These are phyloP conservation scores for Drosophila suzukii DNA, from an alignment of 1,140 invertebrate species.

Conservation along the genomic window DNA sequence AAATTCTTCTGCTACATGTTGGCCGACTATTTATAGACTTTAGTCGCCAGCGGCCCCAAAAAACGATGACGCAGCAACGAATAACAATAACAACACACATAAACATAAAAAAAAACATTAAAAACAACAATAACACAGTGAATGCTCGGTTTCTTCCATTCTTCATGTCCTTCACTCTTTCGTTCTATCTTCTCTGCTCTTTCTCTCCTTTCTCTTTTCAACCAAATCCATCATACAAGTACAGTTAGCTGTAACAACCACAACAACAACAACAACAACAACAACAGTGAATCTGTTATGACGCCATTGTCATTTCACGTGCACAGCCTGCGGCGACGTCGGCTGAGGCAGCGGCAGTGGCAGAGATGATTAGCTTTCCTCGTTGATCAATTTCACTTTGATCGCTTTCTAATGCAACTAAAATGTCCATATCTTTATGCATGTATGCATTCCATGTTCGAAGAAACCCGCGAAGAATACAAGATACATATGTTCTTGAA, in stretches of 20 bases:
- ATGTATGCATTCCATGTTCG: not conserved
- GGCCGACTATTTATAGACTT: conserved; percentile 67
- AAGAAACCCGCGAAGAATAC: no score
- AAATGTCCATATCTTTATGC: not conserved
- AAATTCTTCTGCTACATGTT: conserved; percentile 67
- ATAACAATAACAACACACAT: conserved; percentile 30
- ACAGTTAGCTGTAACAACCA: conserved; percentile 39
- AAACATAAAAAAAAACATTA: conserved; percentile 29
- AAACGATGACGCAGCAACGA: conserved; percentile 68
- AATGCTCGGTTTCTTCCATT: conserved; percentile 24
- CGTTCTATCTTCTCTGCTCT: not conserved
- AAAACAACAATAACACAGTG: conserved; percentile 13
- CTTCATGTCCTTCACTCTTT: conserved; percentile 17
- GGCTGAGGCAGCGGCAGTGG: not conserved
- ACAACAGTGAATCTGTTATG: conserved; percentile 7
- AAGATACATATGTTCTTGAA: no score
- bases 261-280: conserved; percentile 20
- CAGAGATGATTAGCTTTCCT: conserved; percentile 21
- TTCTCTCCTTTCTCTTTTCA: conserved; percentile 4
- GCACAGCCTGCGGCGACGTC: conserved; percentile 10
- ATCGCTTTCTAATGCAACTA: conserved; percentile 18
- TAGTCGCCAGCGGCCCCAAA: conserved; percentile 38
- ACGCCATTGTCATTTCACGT: conserved; percentile 37
- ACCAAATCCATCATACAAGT: conserved; percentile 31
- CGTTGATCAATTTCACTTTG: conserved; percentile 28